Conservation (phyloP, 2,888 invertebrate genomes). For the Acanthoscelides obtectus region DNA sequence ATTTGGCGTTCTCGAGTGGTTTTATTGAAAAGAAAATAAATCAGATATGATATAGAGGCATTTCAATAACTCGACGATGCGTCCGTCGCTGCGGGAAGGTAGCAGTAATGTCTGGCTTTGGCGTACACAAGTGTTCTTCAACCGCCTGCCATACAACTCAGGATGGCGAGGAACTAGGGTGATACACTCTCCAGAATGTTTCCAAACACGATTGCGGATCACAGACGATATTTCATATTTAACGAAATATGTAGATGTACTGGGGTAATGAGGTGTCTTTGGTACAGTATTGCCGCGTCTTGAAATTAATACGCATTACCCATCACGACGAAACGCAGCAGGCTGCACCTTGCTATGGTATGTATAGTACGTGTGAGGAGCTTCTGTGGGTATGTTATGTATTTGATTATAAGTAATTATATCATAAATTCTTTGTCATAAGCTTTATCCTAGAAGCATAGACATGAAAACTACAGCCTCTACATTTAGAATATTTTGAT, state of each 20-base stretch:
- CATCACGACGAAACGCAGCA: no score
- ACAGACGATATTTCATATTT: background rate
- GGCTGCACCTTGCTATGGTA: no score
- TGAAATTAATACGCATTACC: no score
- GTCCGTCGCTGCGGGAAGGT: constrained; percentile 1
- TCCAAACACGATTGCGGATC: constrained; percentile 18
- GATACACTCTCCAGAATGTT: constrained; percentile 20
- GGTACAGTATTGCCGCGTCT: no score
- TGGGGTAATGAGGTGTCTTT: background rate
- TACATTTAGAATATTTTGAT: no score
- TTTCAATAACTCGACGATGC: constrained; percentile 34
- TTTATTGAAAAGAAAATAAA: constrained; percentile 40
- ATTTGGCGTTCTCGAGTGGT: constrained; percentile 33
- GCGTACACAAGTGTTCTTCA: constrained; percentile 28
- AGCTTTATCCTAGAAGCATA: no score
- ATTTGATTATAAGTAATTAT: no score
- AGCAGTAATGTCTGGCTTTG: constrained; percentile 6
- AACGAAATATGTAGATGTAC: background rate
- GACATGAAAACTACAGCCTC: no score
- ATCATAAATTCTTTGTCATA: no score
- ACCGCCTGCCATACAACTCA: constrained; percentile 15
- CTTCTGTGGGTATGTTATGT: no score
- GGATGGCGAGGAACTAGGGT: background rate
- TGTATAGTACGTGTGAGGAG: no score
- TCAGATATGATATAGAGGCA: constrained; percentile 37